Percentiles rank a stretch among this genome's conserved stretches.
Evolutionary conservation across 2,797 vertebrate genomes (phyloP).

Genomic region (Gobio occitaniae): DNA sequence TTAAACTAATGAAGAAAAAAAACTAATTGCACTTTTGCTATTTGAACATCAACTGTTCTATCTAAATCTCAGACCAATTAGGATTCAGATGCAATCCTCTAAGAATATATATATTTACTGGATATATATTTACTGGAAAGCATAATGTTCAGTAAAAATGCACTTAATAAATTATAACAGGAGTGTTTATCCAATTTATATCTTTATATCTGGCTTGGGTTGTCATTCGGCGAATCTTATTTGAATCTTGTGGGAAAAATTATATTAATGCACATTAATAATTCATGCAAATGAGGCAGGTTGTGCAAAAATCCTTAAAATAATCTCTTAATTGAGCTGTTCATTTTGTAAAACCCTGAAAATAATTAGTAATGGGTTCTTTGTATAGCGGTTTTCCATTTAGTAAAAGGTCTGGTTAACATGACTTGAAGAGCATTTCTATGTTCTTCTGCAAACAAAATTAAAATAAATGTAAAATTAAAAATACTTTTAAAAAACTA

Average conservation of each 20-base stretch:
- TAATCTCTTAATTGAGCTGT: background rate
- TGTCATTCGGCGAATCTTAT: background rate
- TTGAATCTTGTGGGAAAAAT: slow-evolving; percentile 2
- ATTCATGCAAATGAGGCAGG: background rate
- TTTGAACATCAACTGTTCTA: background rate
- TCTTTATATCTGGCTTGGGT: background rate
- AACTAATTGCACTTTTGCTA: too few relatives aligned
- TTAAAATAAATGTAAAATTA: background rate
- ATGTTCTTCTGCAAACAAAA: background rate
- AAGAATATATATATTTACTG: too few relatives aligned
- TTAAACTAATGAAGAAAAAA: too few relatives aligned
- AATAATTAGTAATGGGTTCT: background rate
- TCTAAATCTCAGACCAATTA: background rate
- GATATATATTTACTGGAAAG: background rate
- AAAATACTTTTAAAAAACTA: background rate
- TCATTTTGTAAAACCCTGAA: slow-evolving; percentile 1
- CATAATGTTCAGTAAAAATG: background rate
- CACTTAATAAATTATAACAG: slow-evolving; percentile 1
- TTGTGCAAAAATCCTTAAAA: slow-evolving; percentile 4
- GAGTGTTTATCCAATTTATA: background rate
- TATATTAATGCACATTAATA: background rate
- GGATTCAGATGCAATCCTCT: background rate
- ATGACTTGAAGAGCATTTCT: background rate
- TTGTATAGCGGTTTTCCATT: background rate
- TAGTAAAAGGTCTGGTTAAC: background rate